These are phyloP conservation scores for Festucalex cinctus DNA, from an alignment of 2,113 vertebrate genomes.

Conservation along the genomic window DNA sequence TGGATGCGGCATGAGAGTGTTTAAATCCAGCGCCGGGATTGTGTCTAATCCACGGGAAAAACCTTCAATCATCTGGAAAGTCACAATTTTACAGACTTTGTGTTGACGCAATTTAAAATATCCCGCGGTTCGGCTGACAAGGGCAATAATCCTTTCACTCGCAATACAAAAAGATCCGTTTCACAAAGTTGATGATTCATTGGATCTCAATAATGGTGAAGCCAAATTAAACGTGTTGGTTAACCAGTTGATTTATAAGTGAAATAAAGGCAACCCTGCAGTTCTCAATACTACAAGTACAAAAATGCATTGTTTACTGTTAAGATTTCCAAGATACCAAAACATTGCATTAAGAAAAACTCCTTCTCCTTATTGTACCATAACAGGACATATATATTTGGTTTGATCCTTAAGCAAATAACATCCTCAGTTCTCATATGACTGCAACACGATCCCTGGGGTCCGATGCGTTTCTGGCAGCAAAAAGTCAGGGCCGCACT, in stretches of 20 bases:
- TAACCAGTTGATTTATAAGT: conserved; percentile 10
- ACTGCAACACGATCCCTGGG: conserved; percentile 29
- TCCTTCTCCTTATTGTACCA: too few relatives aligned
- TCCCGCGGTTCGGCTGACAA: conserved; percentile 30
- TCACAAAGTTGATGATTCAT: conserved; percentile 4
- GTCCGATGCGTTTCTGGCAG: conserved; percentile 46
- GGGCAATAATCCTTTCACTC: conserved; percentile 13
- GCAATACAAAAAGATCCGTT: conserved; percentile 4
- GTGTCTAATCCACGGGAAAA: conserved; percentile 38
- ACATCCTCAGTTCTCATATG: conserved; percentile 33
- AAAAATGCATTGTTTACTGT: not conserved
- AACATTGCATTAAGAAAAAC: not conserved
- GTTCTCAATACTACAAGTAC: too few relatives aligned
- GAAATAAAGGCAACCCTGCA: not conserved
- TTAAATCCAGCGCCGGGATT: conserved; percentile 29
- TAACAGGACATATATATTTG: not conserved
- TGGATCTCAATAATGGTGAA: not conserved
- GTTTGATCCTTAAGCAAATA: not conserved
- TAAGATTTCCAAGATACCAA: too few relatives aligned
- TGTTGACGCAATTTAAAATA: conserved; percentile 46
- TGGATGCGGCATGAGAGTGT: conserved; percentile 28
- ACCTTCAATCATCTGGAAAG: conserved; percentile 50
- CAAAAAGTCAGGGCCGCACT: conserved; percentile 24
- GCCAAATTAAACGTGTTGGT: not conserved
- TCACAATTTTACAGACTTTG: conserved; percentile 19